Conservation (phyloP, 2,797 vertebrate species). For the Acropternis orthonyx region DNA sequence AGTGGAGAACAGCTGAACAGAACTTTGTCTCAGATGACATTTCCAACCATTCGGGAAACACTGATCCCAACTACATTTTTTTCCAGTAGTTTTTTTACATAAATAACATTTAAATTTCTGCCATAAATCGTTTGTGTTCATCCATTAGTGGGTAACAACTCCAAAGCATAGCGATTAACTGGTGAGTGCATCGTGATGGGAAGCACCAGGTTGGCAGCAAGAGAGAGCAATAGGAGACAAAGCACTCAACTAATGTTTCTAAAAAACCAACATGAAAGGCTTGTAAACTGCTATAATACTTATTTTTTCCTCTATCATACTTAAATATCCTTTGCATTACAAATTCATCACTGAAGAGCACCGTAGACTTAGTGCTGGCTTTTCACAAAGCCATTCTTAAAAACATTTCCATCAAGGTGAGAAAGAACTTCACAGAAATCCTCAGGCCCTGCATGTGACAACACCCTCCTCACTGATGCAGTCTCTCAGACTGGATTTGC, state of each 20-base stretch:
- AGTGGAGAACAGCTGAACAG: background rate
- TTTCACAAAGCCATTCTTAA: background rate
- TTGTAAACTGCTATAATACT: background rate
- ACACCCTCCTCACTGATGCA: background rate
- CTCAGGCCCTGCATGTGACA: background rate
- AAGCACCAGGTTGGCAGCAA: background rate
- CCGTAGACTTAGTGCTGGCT: background rate
- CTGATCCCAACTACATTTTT: background rate
- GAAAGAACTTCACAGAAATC: background rate
- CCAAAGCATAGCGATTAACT: background rate
- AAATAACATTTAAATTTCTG: background rate
- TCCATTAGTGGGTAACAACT: background rate
- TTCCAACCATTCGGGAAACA: constrained; percentile 11
- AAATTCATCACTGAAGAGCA: background rate
- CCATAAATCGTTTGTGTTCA: background rate
- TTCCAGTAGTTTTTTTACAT: background rate
- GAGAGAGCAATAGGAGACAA: background rate
- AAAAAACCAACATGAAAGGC: background rate
- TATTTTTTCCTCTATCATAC: background rate
- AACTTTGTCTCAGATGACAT: background rate
- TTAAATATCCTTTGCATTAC: background rate
- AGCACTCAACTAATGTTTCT: background rate
- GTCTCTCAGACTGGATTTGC: background rate
- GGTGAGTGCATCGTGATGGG: background rate
- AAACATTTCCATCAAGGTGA: background rate